These are phyloP conservation scores for Diaphora mendica DNA, from an alignment of 2,888 invertebrate species.

Conservation along the genomic window DNA sequence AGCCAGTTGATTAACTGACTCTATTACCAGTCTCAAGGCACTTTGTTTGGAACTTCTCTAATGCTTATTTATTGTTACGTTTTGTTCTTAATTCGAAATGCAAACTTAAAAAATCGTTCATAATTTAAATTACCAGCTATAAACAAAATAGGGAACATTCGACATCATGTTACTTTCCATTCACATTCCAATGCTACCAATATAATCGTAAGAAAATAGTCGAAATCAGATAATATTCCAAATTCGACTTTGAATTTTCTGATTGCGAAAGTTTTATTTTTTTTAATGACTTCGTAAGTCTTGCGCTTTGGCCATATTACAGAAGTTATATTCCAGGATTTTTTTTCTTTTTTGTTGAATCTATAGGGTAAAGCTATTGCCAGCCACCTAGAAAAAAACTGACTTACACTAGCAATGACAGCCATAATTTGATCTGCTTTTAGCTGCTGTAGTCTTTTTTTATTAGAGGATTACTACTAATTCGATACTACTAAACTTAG, in stretches of 20 bases:
- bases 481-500: too few relatives aligned
- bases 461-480: too few relatives aligned
- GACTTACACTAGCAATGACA: not conserved
- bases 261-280: conserved; percentile 1
- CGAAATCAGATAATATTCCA: conserved; percentile 9
- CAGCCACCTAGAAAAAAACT: not conserved
- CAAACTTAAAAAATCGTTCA: too few relatives aligned
- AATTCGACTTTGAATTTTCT: conserved; percentile 13
- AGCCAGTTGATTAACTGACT: conserved; percentile 29
- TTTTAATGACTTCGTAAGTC: not conserved
- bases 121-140: too few relatives aligned
- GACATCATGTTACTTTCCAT: not conserved
- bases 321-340: not conserved
- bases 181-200: not conserved
- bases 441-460: too few relatives aligned
- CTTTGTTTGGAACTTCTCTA: conserved; percentile 11
- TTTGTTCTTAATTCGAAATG: not conserved
- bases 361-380: not conserved
- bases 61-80: conserved; percentile 16
- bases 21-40: conserved; percentile 23
- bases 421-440: not conserved
- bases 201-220: conserved; percentile 11
- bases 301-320: not conserved
- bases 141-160: too few relatives aligned
- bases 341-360: not conserved